Evolutionary conservation across 2,797 vertebrate species (phyloP).

Genomic region (Enteromius anoplus): DNA sequence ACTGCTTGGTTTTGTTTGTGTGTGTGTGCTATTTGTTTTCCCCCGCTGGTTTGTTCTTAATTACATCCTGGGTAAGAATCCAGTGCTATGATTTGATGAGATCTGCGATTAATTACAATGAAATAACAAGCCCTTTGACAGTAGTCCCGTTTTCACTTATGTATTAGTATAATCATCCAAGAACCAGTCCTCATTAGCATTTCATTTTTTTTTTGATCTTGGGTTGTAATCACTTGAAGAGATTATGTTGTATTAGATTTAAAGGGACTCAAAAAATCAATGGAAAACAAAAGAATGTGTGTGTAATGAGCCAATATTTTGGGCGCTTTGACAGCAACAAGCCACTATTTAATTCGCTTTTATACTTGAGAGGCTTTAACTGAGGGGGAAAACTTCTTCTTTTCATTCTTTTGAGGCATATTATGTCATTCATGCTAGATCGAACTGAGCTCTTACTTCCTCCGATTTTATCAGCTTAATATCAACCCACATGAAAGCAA

Average conservation of each 20-base stretch:
- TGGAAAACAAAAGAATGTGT: slow-evolving; percentile 17
- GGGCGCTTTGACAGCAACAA: background rate
- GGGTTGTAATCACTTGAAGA: slow-evolving; percentile 20
- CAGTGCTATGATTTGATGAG: slow-evolving; percentile 44
- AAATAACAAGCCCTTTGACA: slow-evolving; percentile 43
- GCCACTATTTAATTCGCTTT: background rate
- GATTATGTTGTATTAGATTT: slow-evolving; percentile 33
- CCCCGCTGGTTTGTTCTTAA: slow-evolving; percentile 46
- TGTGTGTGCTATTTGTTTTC: slow-evolving; percentile 23
- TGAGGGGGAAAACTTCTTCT: background rate
- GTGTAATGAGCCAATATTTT: slow-evolving; percentile 2
- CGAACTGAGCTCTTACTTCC: background rate
- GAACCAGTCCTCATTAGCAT: slow-evolving; percentile 22
- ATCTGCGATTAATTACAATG: slow-evolving; percentile 53
- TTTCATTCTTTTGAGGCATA: slow-evolving; percentile 25
- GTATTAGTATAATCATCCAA: background rate
- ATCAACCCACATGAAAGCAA: background rate
- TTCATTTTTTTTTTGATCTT: background rate
- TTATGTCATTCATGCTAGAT: background rate
- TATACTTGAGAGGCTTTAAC: background rate
- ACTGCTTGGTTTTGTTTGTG: slow-evolving; percentile 12
- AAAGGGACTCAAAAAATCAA: background rate
- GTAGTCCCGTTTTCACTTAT: background rate
- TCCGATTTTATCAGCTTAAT: background rate
- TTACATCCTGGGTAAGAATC: slow-evolving; percentile 47